Percentiles rank a stretch among this genome's conserved stretches.
phyloP scores from a whole-genome alignment of 2,797 vertebrate species.

The Catamblyrhynchus diadema region DNA sequence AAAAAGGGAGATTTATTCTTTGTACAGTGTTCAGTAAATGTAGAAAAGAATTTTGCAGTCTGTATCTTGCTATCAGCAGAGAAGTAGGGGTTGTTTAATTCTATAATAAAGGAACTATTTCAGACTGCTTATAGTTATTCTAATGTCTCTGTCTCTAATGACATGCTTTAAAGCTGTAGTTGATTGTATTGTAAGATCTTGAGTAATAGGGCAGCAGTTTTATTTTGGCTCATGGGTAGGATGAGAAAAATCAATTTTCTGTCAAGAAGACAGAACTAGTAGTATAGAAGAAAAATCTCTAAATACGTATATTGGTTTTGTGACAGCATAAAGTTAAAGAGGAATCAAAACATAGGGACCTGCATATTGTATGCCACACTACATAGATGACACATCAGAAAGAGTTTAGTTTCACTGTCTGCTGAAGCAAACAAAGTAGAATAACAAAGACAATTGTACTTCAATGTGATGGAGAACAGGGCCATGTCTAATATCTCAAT shows the following conservation, averaged over 20 bases:
- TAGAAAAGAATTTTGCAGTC: not conserved
- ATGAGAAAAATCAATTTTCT: constrained; percentile 30
- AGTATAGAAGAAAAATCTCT: not conserved
- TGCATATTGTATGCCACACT: not conserved
- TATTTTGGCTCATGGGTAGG: not conserved
- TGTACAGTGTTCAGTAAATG: not conserved
- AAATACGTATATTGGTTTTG: not conserved
- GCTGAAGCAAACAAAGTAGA: not conserved
- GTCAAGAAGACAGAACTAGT: not conserved
- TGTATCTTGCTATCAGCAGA: not conserved
- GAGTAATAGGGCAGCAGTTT: not conserved
- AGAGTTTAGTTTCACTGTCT: not conserved
- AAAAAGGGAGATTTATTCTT: not conserved
- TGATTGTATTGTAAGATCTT: not conserved
- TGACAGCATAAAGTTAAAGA: not conserved
- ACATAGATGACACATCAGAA: not conserved
- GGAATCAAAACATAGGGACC: not conserved
- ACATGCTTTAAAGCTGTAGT: not conserved
- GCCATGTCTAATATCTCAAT: not conserved
- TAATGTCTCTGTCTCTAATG: not conserved
- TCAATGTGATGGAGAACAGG: not conserved
- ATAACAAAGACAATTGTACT: not conserved
- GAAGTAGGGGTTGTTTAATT: not conserved
- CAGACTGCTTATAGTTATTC: not conserved
- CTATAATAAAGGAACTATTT: not conserved